Percentiles rank a stretch among this genome's conserved stretches.
Conservation (phyloP, 2,113 vertebrate species). For the Cervus canadensis region DNA sequence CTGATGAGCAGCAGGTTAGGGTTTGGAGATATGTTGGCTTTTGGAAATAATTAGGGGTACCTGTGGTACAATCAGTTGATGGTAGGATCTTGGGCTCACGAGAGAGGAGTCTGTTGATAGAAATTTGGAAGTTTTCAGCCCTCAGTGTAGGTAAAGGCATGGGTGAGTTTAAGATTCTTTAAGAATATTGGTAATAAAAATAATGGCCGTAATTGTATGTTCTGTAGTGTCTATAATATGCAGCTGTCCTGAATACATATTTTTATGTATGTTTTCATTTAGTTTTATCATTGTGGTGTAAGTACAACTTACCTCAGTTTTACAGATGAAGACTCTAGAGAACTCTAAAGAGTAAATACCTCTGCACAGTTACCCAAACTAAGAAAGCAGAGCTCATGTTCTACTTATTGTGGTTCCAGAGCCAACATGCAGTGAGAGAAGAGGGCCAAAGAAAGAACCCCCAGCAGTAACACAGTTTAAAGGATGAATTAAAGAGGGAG, state of each 20-base stretch:
- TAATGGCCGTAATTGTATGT: not conserved
- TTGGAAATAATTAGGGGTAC: not conserved
- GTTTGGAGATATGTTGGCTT: constrained; percentile 22
- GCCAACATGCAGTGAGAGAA: not conserved
- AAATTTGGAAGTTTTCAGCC: not conserved
- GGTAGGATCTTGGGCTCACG: not conserved
- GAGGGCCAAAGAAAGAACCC: not conserved
- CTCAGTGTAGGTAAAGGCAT: not conserved
- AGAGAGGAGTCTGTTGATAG: not conserved
- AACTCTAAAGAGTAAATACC: not conserved
- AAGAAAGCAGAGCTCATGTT: not conserved
- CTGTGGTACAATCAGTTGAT: not conserved
- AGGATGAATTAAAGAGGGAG: not conserved
- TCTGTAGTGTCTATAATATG: not conserved
- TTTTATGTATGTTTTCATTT: not conserved
- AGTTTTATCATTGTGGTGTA: not conserved
- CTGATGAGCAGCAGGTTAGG: not conserved
- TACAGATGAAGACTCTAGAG: not conserved
- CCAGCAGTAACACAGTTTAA: not conserved
- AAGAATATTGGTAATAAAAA: not conserved
- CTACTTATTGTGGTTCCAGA: not conserved
- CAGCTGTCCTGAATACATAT: not conserved
- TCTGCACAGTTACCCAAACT: not conserved
- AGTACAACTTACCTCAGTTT: not conserved
- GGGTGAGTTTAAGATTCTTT: not conserved